Base-by-base conservation (phyloP, 1,140 invertebrate genomes). In the Metaphire vulgaris region DNA sequence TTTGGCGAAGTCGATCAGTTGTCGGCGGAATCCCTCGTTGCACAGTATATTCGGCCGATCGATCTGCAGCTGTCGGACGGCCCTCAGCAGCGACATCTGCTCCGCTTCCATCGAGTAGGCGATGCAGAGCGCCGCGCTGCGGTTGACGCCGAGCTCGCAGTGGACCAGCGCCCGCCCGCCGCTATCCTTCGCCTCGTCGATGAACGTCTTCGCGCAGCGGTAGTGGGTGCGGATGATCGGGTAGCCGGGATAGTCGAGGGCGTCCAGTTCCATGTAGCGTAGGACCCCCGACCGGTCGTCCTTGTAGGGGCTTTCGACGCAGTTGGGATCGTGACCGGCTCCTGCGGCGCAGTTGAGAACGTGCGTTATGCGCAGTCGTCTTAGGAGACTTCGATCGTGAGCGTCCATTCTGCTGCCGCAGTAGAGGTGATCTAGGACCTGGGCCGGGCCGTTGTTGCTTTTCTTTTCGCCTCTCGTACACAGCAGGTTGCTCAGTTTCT, bases 101-200 rank as follows among this genome's bases (percentile, higher is more conserved):
- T 33, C 33, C 69, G 77, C 80, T 34, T 30, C 75, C 78, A 81
- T 77, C 15, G 82, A 75, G 33, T 80, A 80, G 6, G 80, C 79
- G 32, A 93, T 85, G 0, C 92, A 91, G 78, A 92, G 90, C 0
- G 92, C 92, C 29, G 92, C 91, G 31, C 92, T 93, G 0, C 92
- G 89, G 0, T 92, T 93, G 74, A 93, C 90, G 29, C 93, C 93
- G 86, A 92, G 90, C 72, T 92, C 86, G 81, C 92, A 94, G 83
- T 94, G 92, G 0, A 94, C 91, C 73, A 92, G 87, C 66, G 96
- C 94, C 21, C 74, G 33, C 33, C 73, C 73, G 33, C 77, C 73
- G 14, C 31, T 74, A 26, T 64, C 29, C 30, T 15, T 68, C 1
- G 77, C 77, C 26, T 29, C 30, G 73, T 78, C 69, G 28, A 78